Base-by-base conservation (phyloP, 2,113 vertebrate genomes). In the Hyperoodon ampullatus region DNA sequence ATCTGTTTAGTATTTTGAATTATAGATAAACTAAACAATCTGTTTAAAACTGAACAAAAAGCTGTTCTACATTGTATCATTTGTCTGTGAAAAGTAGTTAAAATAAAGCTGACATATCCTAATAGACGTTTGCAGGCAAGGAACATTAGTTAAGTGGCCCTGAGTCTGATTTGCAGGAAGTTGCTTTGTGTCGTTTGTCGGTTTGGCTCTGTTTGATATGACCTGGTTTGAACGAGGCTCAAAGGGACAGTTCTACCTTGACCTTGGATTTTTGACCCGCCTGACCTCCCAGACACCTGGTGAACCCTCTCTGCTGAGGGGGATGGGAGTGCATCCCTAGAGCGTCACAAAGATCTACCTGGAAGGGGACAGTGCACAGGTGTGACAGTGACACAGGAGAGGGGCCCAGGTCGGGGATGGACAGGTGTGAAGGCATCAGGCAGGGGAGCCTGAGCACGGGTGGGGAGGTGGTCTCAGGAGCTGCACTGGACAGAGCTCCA, bases 51-150 rank as follows among this genome's bases (percentile, higher is more conserved):
- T 5, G 50, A 68, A 47, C 47, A 9, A 15, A 63, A 74, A 23
- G 75, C 12, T 3, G 39, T 33, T 23, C n/a, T 8, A 6, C 50
- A 47, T 19, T 63, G 23, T 30, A 26, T 28, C 21, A 9, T 9
- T 23, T 16, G 30, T 60, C 68, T 61, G 24, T 72, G 74, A 30
- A 50, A 66, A 58, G 21, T 14, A 35, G 63, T 42, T 35, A 35
- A 39, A 11, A 35, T 9, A 21, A n/a, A 30, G 8, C 7, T 0
- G 8, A 13, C 3, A 4, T 2, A 8, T 18, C 21, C 50, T 72
- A 16, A 61, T 42, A 44, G 12, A 7, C 6, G 1, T 0, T 1
- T 3, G 30, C 42, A 2, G 12, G 74, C 15, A 0, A 30, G 33
- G 50, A 50, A 12, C 5, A 13, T 5, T 18, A 23, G 18, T 5